Conservation (phyloP, 2,888 invertebrate species). For the Lasioglossum lativentre region DNA sequence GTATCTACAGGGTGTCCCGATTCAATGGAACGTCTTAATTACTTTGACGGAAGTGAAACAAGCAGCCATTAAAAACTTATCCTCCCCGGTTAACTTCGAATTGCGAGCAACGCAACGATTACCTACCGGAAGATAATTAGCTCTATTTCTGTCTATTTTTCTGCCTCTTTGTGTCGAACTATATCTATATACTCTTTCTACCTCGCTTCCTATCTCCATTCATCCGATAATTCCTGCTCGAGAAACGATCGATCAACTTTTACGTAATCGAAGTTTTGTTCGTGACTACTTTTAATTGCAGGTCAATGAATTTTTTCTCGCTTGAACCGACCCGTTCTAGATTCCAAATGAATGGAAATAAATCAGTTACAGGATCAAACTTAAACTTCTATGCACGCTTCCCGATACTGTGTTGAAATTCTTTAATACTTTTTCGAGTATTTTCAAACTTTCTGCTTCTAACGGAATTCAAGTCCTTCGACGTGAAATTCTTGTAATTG, state of each 20-base stretch:
- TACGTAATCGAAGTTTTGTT: constrained; percentile 1
- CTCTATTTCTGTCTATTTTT: not conserved
- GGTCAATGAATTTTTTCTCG: not conserved
- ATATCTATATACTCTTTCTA: not conserved
- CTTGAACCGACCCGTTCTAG: not conserved
- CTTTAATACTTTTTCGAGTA: not conserved
- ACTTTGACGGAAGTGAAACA: not conserved
- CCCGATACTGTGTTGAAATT: not conserved
- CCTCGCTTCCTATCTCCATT: not conserved
- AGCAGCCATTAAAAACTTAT: not conserved
- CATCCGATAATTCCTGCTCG: not conserved
- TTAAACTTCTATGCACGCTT: not conserved
- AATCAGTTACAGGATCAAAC: not conserved
- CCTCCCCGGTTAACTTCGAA: not conserved
- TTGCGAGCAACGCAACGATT: constrained; percentile 11
- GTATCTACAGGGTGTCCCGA: not conserved
- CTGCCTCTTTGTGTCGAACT: not conserved
- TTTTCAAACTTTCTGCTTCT: not conserved
- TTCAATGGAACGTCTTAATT: not conserved
- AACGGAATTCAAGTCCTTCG: not conserved
- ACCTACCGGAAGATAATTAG: constrained; percentile 22
- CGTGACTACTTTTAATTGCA: not conserved
- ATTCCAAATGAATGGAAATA: not conserved
- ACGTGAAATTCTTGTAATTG: not conserved
- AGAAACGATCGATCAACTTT: constrained; percentile 3